Evolutionary conservation across 2,888 invertebrate genomes (phyloP).

Genomic region (Cylindroiulus punctatus): DNA sequence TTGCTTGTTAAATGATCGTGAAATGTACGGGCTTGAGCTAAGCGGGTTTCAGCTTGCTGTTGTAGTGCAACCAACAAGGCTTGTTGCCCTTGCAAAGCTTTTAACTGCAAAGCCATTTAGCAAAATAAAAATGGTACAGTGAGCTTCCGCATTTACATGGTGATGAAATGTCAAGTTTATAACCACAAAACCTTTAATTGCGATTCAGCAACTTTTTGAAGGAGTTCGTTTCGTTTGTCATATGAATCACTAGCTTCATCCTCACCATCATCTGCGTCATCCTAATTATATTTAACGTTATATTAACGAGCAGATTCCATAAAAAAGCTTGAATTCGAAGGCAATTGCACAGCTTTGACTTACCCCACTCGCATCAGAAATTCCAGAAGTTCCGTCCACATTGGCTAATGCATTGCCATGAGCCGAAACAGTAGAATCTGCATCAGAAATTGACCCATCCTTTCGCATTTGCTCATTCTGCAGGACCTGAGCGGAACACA

Average conservation of each 20-base stretch:
- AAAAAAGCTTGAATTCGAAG: background rate
- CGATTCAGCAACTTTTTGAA: conserved; percentile 56
- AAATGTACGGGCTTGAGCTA: conserved; percentile 49
- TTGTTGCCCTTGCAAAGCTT: conserved; percentile 55
- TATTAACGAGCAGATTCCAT: no score
- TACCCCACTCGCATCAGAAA: conserved; percentile 49
- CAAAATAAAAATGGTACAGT: background rate
- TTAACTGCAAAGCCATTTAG: conserved; percentile 49
- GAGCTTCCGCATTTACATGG: background rate
- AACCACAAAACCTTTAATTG: conserved; percentile 57
- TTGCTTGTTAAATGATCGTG: conserved; percentile 49
- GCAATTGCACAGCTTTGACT: background rate
- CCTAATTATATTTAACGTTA: background rate
- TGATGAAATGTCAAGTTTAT: background rate
- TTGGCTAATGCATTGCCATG: conserved; percentile 26
- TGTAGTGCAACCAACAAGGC: conserved; percentile 53
- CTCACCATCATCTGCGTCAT: conserved; percentile 49
- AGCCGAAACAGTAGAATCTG: background rate
- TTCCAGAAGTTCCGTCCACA: conserved; percentile 42
- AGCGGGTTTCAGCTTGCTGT: conserved; percentile 50
- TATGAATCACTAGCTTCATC: conserved; percentile 43
- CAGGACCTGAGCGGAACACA: background rate
- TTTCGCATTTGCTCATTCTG: background rate
- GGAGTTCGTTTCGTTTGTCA: conserved; percentile 55
- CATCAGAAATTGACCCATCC: conserved; percentile 28